phyloP scores from a whole-genome alignment of 2,888 invertebrate species.

The Scaptomyza polygonia region DNA sequence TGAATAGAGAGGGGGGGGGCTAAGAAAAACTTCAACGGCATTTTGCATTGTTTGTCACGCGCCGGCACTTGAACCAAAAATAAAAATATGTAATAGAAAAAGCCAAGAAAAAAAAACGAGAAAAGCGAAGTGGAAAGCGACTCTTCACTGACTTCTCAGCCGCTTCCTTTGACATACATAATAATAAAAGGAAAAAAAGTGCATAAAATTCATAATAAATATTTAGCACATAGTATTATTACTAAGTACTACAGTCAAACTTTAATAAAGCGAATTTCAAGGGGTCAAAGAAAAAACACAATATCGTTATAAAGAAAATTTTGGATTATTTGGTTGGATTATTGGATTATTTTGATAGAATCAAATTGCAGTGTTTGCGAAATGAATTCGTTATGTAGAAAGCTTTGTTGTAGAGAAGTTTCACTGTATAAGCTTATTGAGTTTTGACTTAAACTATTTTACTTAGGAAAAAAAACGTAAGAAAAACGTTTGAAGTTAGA shows the following conservation, averaged over 20 bases:
- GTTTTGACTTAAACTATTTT: not conserved
- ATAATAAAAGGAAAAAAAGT: not conserved
- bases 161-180: constrained; percentile 31
- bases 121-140: constrained; percentile 46
- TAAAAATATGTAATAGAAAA: constrained; percentile 20
- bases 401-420: too few relatives aligned
- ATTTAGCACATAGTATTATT: too few relatives aligned
- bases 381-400: too few relatives aligned
- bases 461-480: too few relatives aligned
- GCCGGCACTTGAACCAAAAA: constrained; percentile 59
- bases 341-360: too few relatives aligned
- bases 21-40: constrained; percentile 25
- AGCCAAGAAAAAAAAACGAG: not conserved
- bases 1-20: constrained; percentile 9
- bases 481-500: too few relatives aligned
- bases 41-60: constrained; percentile 68
- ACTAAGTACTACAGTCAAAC: too few relatives aligned
- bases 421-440: not conserved
- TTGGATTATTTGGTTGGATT: too few relatives aligned
- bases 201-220: not conserved
- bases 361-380: too few relatives aligned
- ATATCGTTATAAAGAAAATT: too few relatives aligned
- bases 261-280: too few relatives aligned
- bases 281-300: too few relatives aligned
- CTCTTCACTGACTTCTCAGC: constrained; percentile 21